Base-by-base conservation (phyloP, 2,888 invertebrate species). In the Calliphora vomitoria region DNA sequence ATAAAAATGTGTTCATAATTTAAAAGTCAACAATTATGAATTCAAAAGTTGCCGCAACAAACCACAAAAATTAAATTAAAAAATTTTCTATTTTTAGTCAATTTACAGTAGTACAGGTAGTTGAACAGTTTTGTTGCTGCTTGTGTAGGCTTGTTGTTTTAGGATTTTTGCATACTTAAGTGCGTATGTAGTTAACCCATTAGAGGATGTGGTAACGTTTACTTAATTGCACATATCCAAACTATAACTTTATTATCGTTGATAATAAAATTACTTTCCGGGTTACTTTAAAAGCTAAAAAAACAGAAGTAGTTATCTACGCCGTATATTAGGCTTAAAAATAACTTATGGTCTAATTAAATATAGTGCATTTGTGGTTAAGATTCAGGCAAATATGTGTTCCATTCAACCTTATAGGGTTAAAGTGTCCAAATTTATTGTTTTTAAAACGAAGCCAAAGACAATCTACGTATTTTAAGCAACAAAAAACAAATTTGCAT, bases 11-110 rank as follows among this genome's bases (percentile, higher is more conserved):
- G 25, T 81, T 75, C 53, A 85, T 75, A 81, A 76, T 79, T 75
- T 74, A 64, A 78, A 78, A 81, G 66, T 87, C 72, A 79, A 72
- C 50, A 79, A 80, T 71, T 86, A 86, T 82, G 64, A 83, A 79
- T 75, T 47, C 6, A 76, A 79, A 38, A 58, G 20, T 25, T 53
- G 10, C 3, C 44, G 2, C n/a, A 53, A 64, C 53, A 76, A 71
- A 58, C 83, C 71, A 13, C 66, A 72, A 76, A n/a, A 78, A 71
- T 72, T 69, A 64, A 66, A 84, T 74, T 87, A 72, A n/a, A 20
- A 44, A 66, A 20, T 62, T 50, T 76, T 20, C 1, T 60, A 55
- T 13, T 55, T 72, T 78, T 44, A 25, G 1, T 13, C 31, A 71
- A 3, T 71, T 71, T 41, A 60, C 47, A 20, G 25, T 8, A 13